phyloP scores from a whole-genome alignment of 1,140 invertebrate genomes.

The Drosophila aff. region DNA sequence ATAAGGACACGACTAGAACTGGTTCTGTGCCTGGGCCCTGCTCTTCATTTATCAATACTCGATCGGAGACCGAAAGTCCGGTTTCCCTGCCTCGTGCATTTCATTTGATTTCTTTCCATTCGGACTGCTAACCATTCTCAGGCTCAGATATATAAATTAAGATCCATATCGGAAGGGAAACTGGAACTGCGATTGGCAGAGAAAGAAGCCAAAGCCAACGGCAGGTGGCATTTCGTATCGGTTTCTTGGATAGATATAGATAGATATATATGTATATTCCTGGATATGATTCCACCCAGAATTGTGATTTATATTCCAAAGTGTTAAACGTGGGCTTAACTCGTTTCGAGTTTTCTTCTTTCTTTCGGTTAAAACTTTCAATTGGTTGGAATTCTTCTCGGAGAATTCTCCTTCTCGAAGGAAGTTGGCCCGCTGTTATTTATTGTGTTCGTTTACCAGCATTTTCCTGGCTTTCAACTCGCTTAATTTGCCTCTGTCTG shows the following conservation, averaged over 20 bases:
- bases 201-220: constrained; percentile 36
- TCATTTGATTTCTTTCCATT: constrained; percentile 56
- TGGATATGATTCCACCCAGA: constrained; percentile 21
- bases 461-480: constrained; percentile 35
- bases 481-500: constrained; percentile 43
- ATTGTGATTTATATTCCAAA: constrained; percentile 73
- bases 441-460: constrained; percentile 53
- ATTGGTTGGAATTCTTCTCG: constrained; percentile 8
- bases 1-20: constrained; percentile 60
- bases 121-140: constrained; percentile 36
- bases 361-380: constrained; percentile 27
- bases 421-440: constrained; percentile 42
- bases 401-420: constrained; percentile 1
- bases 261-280: not conserved
- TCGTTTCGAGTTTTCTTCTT: constrained; percentile 17
- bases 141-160: constrained; percentile 70
- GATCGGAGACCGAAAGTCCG: constrained; percentile 44
- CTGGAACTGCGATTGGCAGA: constrained; percentile 32
- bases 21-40: constrained; percentile 54
- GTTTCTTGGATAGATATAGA: constrained; percentile 10
- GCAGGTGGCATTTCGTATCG: constrained; percentile 60
- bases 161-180: constrained; percentile 73
- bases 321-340: constrained; percentile 61
- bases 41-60: constrained; percentile 74
- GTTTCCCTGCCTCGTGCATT: constrained; percentile 55